Conservation (phyloP, 2,113 vertebrate species). For the Chaetura pelagica region DNA sequence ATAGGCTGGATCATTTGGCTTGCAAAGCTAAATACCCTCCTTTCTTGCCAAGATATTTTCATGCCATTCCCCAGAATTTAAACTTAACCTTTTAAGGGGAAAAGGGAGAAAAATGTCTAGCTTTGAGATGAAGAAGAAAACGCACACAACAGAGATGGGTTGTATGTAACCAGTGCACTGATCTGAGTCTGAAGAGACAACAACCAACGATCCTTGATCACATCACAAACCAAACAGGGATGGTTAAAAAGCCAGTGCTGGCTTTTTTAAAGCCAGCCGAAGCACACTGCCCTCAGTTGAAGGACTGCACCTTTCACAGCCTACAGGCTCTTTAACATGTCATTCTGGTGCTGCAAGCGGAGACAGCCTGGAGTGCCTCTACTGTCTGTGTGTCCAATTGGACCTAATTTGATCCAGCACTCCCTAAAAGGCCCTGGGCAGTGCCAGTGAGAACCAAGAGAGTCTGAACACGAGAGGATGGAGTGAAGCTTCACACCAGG, state of each 20-base stretch:
- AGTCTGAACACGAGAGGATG: not conserved
- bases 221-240: not conserved
- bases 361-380: not conserved
- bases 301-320: not conserved
- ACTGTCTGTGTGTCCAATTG: not conserved
- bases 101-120: not conserved
- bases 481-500: not conserved
- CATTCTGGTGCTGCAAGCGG: not conserved
- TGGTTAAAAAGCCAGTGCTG: not conserved
- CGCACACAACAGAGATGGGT: not conserved
- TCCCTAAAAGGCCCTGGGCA: not conserved
- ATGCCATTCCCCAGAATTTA: not conserved
- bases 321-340: not conserved
- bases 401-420: not conserved
- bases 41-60: not conserved
- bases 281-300: not conserved
- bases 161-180: not conserved
- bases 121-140: not conserved
- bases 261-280: not conserved
- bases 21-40: not conserved
- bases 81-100: not conserved
- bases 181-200: not conserved
- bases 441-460: not conserved
- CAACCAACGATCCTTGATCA: not conserved
- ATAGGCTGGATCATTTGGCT: conserved; percentile 22